These are phyloP conservation scores for Neoitamus cyanurus DNA, from an alignment of 2,888 invertebrate species.

Conservation along the genomic window DNA sequence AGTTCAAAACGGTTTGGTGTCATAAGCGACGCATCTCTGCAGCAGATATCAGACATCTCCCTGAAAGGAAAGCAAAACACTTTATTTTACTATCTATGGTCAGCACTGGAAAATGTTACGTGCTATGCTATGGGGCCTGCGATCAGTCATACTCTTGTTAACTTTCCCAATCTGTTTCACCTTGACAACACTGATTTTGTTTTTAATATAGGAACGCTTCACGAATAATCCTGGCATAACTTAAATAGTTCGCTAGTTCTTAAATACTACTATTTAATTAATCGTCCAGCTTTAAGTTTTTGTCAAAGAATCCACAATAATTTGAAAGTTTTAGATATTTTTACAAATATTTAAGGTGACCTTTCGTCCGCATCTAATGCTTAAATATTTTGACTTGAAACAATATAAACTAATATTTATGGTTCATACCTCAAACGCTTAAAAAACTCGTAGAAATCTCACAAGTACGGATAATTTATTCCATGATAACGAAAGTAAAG, in stretches of 20 bases:
- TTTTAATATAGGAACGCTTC: not conserved
- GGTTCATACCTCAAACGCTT: not conserved
- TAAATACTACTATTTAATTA: not conserved
- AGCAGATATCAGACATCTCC: not conserved
- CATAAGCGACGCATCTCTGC: conserved; percentile 54
- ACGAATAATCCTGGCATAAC: not conserved
- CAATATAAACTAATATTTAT: not conserved
- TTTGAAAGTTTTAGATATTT: no score
- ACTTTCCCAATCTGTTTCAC: not conserved
- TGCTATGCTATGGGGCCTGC: not conserved
- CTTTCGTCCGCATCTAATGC: not conserved
- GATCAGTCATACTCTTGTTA: not conserved
- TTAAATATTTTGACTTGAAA: not conserved
- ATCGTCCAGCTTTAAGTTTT: not conserved
- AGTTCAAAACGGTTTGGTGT: conserved; percentile 62
- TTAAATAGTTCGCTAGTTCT: not conserved
- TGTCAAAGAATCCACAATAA: no score
- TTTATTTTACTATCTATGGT: not conserved
- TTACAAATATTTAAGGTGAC: not conserved
- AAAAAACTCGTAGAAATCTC: not conserved
- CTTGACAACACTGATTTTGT: not conserved
- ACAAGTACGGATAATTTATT: not conserved
- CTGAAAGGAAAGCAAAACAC: not conserved
- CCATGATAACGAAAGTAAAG: not conserved
- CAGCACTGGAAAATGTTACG: not conserved